Percentiles rank a stretch among this genome's conserved stretches.
phyloP scores from a whole-genome alignment of 2,797 vertebrate species.

The Pelochelys cantorii region DNA sequence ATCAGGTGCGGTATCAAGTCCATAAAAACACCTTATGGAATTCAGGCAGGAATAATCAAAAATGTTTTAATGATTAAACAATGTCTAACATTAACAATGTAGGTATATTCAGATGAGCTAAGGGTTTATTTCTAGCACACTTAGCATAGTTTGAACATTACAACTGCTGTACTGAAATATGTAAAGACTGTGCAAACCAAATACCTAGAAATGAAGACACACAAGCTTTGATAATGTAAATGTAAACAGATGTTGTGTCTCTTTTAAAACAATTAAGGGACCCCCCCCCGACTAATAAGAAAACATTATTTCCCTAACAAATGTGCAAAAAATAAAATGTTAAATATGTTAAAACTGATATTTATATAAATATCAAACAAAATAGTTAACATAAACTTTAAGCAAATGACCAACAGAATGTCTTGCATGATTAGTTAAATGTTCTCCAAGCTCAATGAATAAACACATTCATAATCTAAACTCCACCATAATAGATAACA shows the following conservation, averaged over 20 bases:
- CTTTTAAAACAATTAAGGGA: constrained; percentile 79
- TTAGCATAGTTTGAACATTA: constrained; percentile 74
- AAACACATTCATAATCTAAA: constrained; percentile 67
- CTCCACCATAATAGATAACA: constrained; percentile 60
- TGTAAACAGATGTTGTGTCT: constrained; percentile 79
- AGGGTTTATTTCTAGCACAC: constrained; percentile 79
- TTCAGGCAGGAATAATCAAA: constrained; percentile 78
- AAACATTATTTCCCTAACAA: constrained; percentile 75
- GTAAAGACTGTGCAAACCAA: constrained; percentile 81
- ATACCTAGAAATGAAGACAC: constrained; percentile 81
- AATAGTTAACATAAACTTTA: constrained; percentile 71
- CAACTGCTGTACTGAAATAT: constrained; percentile 80
- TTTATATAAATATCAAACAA: constrained; percentile 81
- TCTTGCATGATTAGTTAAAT: constrained; percentile 59
- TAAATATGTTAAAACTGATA: constrained; percentile 79
- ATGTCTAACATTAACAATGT: constrained; percentile 79
- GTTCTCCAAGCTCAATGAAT: constrained; percentile 60
- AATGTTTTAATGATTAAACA: constrained; percentile 85
- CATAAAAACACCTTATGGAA: constrained; percentile 44
- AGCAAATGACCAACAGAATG: constrained; percentile 66
- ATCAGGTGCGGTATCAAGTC: neutral
- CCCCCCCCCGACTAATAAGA: constrained; percentile 71
- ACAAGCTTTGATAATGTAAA: constrained; percentile 79
- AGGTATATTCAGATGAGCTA: constrained; percentile 80
- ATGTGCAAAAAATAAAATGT: constrained; percentile 80